Conservation (phyloP, 2,888 invertebrate genomes). For the Apocheima hispidaria region DNA sequence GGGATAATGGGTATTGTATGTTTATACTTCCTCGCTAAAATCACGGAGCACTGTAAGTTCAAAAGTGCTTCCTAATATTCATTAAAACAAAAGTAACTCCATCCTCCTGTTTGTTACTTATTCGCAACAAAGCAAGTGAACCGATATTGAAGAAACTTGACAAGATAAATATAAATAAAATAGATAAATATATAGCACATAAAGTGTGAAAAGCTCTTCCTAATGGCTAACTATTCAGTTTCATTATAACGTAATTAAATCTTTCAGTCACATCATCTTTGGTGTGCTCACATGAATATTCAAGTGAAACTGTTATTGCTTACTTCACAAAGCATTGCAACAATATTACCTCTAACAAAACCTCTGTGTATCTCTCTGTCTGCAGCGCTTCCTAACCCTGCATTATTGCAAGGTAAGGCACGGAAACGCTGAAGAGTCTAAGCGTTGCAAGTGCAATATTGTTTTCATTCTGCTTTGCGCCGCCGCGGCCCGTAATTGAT, state of each 20-base stretch:
- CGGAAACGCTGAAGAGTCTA: conserved; percentile 69
- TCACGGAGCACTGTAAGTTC: not conserved
- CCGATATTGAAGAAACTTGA: too few species aligned
- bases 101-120: too few species aligned
- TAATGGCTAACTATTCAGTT: not conserved
- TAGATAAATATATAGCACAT: too few species aligned
- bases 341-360: not conserved
- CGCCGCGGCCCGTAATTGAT: conserved; percentile 72
- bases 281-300: not conserved
- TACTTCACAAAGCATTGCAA: not conserved
- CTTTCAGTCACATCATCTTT: too few species aligned
- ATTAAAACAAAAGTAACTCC: too few species aligned
- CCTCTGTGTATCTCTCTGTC: conserved; percentile 34
- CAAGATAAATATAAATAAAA: too few species aligned
- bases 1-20: too few species aligned
- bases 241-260: not conserved
- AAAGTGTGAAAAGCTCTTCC: not conserved
- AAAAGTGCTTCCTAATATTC: not conserved
- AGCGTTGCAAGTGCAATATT: conserved; percentile 73
- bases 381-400: conserved; percentile 51
- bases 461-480: conserved; percentile 69
- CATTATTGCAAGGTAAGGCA: conserved; percentile 61
- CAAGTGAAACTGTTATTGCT: not conserved
- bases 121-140: too few species aligned
- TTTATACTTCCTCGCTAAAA: not conserved